Percentiles rank a stretch among this genome's conserved stretches.
Evolutionary conservation across 2,113 vertebrate genomes (phyloP).

Genomic region (Tricholaema leucomelas): DNA sequence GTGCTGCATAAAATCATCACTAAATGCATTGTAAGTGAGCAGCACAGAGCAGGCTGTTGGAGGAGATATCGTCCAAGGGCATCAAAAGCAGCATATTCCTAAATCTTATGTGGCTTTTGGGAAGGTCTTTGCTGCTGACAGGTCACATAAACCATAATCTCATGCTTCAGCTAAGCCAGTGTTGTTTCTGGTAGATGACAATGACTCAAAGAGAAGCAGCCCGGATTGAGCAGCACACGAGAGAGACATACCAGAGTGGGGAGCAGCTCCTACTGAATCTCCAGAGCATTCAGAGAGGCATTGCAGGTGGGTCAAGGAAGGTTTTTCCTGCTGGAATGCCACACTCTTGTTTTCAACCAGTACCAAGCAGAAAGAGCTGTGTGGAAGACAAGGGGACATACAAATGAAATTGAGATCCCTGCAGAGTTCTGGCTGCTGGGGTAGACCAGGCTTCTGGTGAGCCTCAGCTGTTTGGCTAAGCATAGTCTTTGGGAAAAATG

Average conservation of each 20-base stretch:
- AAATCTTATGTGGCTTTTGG: not conserved
- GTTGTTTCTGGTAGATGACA: constrained; percentile 67
- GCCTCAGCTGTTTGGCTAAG: not conserved
- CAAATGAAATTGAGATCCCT: not conserved
- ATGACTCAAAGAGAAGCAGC: constrained; percentile 49
- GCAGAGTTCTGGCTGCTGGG: not conserved
- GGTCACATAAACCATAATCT: not conserved
- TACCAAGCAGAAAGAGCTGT: not conserved
- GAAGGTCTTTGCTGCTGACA: not conserved
- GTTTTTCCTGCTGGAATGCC: not conserved
- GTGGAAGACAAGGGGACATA: not conserved
- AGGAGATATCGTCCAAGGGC: not conserved
- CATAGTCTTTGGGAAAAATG: not conserved
- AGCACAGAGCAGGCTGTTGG: not conserved
- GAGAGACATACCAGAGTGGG: constrained; percentile 71
- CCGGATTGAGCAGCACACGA: constrained; percentile 57
- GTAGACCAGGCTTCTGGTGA: not conserved
- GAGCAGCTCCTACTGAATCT: constrained; percentile 76
- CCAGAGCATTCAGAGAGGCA: constrained; percentile 62
- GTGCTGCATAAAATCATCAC: not conserved
- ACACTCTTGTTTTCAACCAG: not conserved
- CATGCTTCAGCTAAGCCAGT: not conserved
- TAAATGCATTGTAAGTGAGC: not conserved
- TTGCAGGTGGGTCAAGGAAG: constrained; percentile 56
- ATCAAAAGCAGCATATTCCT: not conserved